Evolutionary conservation across 2,113 vertebrate species (phyloP), one percentile per base, ranked within the genome.

Genomic region (Physeter macrocephalus): DNA sequence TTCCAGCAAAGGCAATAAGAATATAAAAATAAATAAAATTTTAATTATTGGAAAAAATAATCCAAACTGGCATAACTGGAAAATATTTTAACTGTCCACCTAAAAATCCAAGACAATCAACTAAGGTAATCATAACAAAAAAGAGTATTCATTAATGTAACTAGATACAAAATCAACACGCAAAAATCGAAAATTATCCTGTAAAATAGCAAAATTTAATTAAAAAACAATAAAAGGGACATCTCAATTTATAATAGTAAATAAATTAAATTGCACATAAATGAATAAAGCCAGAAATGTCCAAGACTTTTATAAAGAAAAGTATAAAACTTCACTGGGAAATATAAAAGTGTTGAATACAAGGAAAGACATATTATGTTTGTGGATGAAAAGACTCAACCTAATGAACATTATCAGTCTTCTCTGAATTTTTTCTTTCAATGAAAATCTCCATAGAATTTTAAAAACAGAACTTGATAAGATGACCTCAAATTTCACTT

Each of bases 21-120:
- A 78, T 80, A 84, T n/a, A 23, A 88, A 67, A 64, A 43, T 17
- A 71, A 61, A 31, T 39, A n/a, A 90, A 74, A 83, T 31, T 69
- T 92, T 84, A 83, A 83, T 90, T 61, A 91, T 83, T 92, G 21
- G 52, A 57, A 88, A 83, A 89, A 61, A 62, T 46, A 88, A 83
- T 59, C 11, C 11, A 94, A 94, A 34, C 11, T n/a, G 11, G 1
- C 4, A 94, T 62, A 92, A 39, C 14, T 57, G 36, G 7, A 61
- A 71, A 54, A 69, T 39, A 93, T 59, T 77, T 59, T 88, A 84
- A 62, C 10, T 89, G 62, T 13, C 21, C 36, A 88, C 10, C 27
- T 80, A 34, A 93, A 72, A 84, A 46, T 85, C 18, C 27, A n/a
- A 80, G 36, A 66, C 34, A 66, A 64, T 64, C 39, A 71, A 72